Base-by-base conservation (phyloP, 2,797 vertebrate genomes). In the Schizopygopsis malacanthus region DNA sequence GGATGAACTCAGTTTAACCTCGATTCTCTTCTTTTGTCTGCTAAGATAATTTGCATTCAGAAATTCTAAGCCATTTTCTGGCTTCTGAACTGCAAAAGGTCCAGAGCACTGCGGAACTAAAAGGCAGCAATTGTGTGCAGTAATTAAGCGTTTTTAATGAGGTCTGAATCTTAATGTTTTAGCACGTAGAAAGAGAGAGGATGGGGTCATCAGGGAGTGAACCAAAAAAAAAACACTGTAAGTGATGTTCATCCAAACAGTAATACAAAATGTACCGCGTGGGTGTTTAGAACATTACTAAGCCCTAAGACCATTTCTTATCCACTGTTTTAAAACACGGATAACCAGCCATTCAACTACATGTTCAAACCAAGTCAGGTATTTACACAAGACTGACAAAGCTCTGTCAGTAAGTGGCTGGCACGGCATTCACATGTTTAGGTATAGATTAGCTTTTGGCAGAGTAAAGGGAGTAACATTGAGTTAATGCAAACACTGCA, bases 141-240 rank as follows among this genome's bases (percentile, higher is more conserved):
- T 83, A 80, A 87, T 84, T 87, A 89, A 70, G 25, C 52, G 1
- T 80, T 88, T 87, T 87, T 89, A 87, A 88, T 87, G 85, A 88
- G 79, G 43, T 9, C 73, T 39, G 65, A 81, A 69, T 70, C 45
- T 83, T 83, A 63, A 79, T 86, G 54, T 73, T 86, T 85, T 82
- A 82, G 69, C 63, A 73, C 22, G 39, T 71, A 10, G n/a, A 70
- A 67, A 73, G 54, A 85, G 18, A 0, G 18, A 37, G 39, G 45
- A 79, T 41, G 13, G 63, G 50, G 71, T 81, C 69, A 84, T 79
- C 37, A 67, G 67, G 69, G 50, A 54, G 22, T 79, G 72, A 86
- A 54, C 47, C 43, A 75, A 79, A 70, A 56, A 56, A 12, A 13
- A 71, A 54, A 77, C 41, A 12, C 6, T 20, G 45, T 28, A 45